Conservation (phyloP, 1,140 invertebrate genomes). For the Melitaea cinxia region DNA sequence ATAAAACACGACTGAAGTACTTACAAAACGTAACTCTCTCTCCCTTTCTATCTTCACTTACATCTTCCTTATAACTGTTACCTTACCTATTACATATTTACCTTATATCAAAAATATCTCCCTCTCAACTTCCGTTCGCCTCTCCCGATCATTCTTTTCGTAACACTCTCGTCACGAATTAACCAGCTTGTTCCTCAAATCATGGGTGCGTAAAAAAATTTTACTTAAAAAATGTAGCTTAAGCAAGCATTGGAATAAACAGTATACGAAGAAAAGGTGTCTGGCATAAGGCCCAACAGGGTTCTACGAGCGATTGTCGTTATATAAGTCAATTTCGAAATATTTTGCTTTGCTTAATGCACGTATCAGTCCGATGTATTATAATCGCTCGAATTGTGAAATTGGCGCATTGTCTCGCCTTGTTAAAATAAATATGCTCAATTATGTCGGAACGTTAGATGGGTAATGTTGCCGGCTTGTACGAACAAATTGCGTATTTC, state of each 20-base stretch:
- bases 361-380: constrained; percentile 39
- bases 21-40: too few relatives aligned
- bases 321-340: constrained; percentile 64
- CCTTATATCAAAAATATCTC: too few relatives aligned
- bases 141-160: too few relatives aligned
- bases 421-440: constrained; percentile 26
- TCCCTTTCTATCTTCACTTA: too few relatives aligned
- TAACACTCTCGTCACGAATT: too few relatives aligned
- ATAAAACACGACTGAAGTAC: too few relatives aligned
- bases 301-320: constrained; percentile 31
- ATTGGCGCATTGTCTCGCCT: constrained; percentile 35
- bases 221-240: too few relatives aligned
- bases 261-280: constrained; percentile 4
- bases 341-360: constrained; percentile 58
- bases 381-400: constrained; percentile 40
- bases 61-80: too few relatives aligned
- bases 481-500: neutral
- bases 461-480: neutral
- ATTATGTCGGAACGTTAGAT: constrained; percentile 27
- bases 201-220: too few relatives aligned
- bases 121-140: too few relatives aligned
- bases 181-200: too few relatives aligned
- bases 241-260: neutral
- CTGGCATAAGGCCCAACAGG: constrained; percentile 30
- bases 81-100: too few relatives aligned